These are phyloP conservation scores for Microcebus lehilahytsara DNA, from an alignment of 2,113 vertebrate genomes.

Conservation along the genomic window DNA sequence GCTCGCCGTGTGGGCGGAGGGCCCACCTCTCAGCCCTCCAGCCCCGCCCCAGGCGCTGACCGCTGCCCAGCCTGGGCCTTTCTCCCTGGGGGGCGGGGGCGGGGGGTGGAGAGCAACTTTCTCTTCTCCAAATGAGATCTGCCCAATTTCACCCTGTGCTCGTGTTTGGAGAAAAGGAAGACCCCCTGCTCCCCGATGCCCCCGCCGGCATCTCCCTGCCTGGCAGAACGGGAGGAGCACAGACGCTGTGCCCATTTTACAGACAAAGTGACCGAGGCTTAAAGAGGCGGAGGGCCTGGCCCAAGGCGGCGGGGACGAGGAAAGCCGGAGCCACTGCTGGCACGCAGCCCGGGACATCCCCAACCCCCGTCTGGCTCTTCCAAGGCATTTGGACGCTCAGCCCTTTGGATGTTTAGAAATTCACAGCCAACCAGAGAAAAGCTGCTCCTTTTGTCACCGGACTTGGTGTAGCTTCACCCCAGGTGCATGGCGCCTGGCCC, in stretches of 20 bases:
- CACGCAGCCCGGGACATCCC: accelerated
- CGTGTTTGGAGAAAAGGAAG: no score
- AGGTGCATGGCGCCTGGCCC: accelerated
- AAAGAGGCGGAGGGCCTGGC: neutral
- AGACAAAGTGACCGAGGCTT: no score
- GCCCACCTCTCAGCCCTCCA: neutral
- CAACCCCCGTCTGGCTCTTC: accelerated
- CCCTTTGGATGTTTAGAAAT: no score
- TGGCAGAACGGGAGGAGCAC: accelerated
- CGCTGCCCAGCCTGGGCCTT: neutral
- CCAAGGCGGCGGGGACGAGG: neutral
- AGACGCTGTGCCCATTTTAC: neutral
- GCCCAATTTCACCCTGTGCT: neutral
- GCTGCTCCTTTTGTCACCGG: neutral
- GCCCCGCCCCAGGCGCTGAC: neutral
- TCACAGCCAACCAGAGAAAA: neutral
- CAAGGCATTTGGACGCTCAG: accelerated
- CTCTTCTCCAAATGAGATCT: neutral
- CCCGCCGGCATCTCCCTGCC: no score
- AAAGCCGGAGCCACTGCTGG: neutral
- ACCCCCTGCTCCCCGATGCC: neutral
- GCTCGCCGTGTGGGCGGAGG: no score
- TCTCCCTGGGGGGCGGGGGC: no score
- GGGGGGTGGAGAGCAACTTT: neutral
- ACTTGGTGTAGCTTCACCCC: no score